Percentiles rank a stretch among this genome's conserved stretches.
Evolutionary conservation across 2,797 vertebrate species (phyloP).

Genomic region (Gallirallus australis): DNA sequence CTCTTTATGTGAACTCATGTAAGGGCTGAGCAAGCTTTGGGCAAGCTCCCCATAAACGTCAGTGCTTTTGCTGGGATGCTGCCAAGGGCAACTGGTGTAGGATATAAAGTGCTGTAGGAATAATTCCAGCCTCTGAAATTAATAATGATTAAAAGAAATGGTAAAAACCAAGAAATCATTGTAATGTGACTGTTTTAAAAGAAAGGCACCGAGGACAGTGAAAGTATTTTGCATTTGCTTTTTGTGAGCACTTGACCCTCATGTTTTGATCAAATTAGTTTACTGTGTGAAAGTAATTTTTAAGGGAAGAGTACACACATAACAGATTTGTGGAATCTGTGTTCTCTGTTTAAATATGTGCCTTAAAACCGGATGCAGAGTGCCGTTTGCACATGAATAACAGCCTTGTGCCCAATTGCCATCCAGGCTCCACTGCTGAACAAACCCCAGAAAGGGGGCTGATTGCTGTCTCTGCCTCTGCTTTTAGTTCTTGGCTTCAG

Average conservation of each 20-base stretch:
- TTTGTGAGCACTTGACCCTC: background rate
- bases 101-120: background rate
- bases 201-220: background rate
- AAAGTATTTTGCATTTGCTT: background rate
- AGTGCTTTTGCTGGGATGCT: background rate
- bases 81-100: background rate
- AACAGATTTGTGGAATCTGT: background rate
- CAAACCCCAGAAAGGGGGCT: background rate
- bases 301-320: background rate
- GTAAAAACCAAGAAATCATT: background rate
- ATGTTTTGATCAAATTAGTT: background rate
- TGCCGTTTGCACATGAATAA: constrained; percentile 19
- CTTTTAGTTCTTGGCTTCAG: background rate
- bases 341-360: constrained; percentile 43
- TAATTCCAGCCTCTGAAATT: background rate
- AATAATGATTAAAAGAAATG: background rate
- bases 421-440: background rate
- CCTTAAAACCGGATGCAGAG: constrained; percentile 10
- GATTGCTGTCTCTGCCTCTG: background rate
- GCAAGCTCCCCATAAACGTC: background rate
- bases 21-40: background rate
- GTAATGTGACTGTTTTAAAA: background rate
- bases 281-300: constrained; percentile 16
- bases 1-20: background rate
- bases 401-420: background rate